These are phyloP conservation scores for Nemotelus pantherinus DNA, from an alignment of 2,888 invertebrate species.

Conservation along the genomic window DNA sequence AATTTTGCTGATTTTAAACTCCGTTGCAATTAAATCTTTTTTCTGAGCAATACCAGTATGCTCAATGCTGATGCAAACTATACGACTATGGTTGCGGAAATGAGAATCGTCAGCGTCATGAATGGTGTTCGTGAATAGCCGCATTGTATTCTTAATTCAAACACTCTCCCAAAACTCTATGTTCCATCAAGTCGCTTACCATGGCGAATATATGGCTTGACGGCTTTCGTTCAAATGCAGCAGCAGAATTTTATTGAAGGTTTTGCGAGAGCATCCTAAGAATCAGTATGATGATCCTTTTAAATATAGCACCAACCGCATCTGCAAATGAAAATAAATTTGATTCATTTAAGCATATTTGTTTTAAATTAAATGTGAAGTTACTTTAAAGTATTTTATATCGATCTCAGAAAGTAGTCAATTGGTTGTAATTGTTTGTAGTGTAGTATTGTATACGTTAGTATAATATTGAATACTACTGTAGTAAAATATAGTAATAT, in stretches of 20 bases:
- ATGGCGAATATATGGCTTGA: background rate
- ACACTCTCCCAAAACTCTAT: background rate
- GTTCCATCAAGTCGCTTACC: slow-evolving; percentile 7
- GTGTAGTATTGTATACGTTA: no score
- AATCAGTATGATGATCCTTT: background rate
- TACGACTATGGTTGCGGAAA: slow-evolving; percentile 13
- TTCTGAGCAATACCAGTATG: background rate
- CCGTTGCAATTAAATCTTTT: background rate
- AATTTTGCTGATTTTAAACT: slow-evolving; percentile 26
- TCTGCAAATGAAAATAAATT: slow-evolving; percentile 15
- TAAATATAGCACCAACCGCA: slow-evolving; percentile 18
- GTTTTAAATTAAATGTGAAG: no score
- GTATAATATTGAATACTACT: no score
- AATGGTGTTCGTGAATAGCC: slow-evolving; percentile 5
- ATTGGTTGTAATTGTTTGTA: no score
- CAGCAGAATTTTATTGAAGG: no score
- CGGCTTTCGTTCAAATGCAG: background rate
- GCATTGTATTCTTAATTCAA: slow-evolving; percentile 18
- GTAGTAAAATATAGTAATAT: no score
- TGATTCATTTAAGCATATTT: no score
- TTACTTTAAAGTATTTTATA: no score
- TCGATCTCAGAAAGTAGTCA: no score
- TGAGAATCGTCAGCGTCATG: slow-evolving; percentile 5
- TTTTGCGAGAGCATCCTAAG: no score
- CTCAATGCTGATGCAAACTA: background rate